phyloP scores from a whole-genome alignment of 2,113 vertebrate genomes.

The Limnothrissa miodon region DNA sequence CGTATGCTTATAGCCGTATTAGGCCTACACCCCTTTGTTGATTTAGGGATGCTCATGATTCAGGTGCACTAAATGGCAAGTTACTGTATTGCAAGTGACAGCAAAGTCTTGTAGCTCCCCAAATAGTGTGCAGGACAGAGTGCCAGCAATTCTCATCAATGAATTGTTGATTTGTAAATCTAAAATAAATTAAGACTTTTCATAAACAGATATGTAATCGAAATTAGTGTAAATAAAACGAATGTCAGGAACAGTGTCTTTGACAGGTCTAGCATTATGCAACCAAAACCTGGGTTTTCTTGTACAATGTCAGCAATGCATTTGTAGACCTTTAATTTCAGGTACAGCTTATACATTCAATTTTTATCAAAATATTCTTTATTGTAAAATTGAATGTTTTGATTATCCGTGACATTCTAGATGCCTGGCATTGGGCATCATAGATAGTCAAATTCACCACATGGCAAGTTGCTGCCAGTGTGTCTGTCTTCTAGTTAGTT shows the following conservation, averaged over 20 bases:
- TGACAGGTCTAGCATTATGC: background rate
- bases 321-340: background rate
- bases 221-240: background rate
- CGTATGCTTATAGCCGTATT: background rate
- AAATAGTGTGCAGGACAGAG: background rate
- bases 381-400: background rate
- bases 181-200: no score
- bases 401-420: background rate
- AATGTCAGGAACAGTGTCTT: background rate
- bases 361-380: no score
- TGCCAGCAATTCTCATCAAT: background rate
- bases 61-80: background rate
- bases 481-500: background rate
- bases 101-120: background rate
- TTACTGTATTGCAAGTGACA: background rate
- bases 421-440: background rate
- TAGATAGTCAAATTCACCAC: background rate
- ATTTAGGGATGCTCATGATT: background rate
- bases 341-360: background rate
- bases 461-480: background rate
- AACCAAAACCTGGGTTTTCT: background rate
- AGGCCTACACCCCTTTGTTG: background rate
- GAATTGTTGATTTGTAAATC: conserved; percentile 3
- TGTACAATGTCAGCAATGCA: background rate
- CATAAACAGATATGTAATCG: background rate